Base-by-base conservation (phyloP, 2,113 vertebrate genomes). In the Podiceps cristatus region DNA sequence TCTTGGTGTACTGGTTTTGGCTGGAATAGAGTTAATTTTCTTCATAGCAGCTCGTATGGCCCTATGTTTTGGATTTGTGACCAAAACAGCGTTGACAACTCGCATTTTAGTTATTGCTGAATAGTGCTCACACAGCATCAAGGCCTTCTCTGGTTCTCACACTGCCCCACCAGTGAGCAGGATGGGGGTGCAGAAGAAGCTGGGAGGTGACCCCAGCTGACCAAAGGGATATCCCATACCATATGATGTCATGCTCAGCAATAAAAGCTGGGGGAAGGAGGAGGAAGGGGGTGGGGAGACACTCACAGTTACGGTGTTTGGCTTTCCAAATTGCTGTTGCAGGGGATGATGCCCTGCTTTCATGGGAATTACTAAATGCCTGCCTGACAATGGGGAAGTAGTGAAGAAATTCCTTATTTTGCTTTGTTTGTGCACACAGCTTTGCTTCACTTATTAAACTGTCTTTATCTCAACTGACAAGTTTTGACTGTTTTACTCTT, bases 261-360 rank as follows among this genome's bases (percentile, higher is more conserved):
- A 5, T 29, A 58, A 52, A 52, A 78, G 13, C 45, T 49, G 35
- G 7, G 15, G 18, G 40, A 89, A 35, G 63, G 14, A 82, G 40
- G 35, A 25, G 27, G 13, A 25, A 63, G 42, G 59, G n/a, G 0
- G 4, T 7, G 59, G n/a, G 0, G 4, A 7, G 2, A 7, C 12
- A 6, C 8, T 76, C 2, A 18, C 27, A 64, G 18, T 80, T 73
- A 17, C 0, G 2, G 4, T 62, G 31, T 23, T 77, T 84, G 33
- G 22, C 19, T 73, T 90, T 74, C 45, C 18, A 58, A 37, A 49
- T 81, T 35, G 12, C 35, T 31, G 25, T 42, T 73, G 45, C 9
- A 9, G 14, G 7, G 56, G 33, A 49, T 23, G 27, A 66, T 78
- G 16, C 52, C 28, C 8, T 60, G 29, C 35, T 90, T 85, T 75